Evolutionary conservation across 2,113 vertebrate genomes (phyloP), one percentile per base, ranked within the genome.

Genomic region (Anguilla rostrata): DNA sequence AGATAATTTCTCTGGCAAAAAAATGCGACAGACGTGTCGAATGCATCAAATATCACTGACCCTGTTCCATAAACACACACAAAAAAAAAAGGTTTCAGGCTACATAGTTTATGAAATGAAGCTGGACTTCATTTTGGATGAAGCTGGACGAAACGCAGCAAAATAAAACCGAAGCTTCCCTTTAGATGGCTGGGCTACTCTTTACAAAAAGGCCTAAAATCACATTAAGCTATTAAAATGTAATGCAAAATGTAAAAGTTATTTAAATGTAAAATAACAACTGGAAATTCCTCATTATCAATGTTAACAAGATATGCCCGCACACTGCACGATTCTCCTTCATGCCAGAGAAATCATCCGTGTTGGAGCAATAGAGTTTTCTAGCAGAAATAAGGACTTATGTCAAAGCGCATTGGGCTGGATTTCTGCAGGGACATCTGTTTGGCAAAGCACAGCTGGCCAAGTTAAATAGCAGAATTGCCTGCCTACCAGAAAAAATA

Each of bases 391-490:
- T 86, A 34, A 84, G 29, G 79, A 82, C 60, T 56, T 12, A 20
- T 86, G 83, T 81, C 82, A 60, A 78, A 80, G 63, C 89, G 22
- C 39, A 57, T 84, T n/a, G 22, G 43, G 78, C 53, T 29, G 20
- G n/a, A 88, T 34, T 88, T 89, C 86, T 89, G 80, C 56, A 84
- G 84, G 88, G 86, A 92, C 89, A 90, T 91, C 87, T 89, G 89
- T 91, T 91, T 87, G 85, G 88, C 88, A 89, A 82, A 6, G 57
- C 53, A 39, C 78, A 40, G 57, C 63, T 86, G 87, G 91, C 88
- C 86, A 86, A 91, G 87, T 88, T 85, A 87, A 88, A 89, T 87
- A 88, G 87, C 29, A 89, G 85, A 83, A 60, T 49, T 82, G 83
- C 85, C 84, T 81, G 78, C 57, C 63, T 60, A 85, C 89, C 91